Evolutionary conservation across 2,888 invertebrate genomes (phyloP), one percentile per base, ranked within the genome.

Genomic region (Xestia ashworthii): DNA sequence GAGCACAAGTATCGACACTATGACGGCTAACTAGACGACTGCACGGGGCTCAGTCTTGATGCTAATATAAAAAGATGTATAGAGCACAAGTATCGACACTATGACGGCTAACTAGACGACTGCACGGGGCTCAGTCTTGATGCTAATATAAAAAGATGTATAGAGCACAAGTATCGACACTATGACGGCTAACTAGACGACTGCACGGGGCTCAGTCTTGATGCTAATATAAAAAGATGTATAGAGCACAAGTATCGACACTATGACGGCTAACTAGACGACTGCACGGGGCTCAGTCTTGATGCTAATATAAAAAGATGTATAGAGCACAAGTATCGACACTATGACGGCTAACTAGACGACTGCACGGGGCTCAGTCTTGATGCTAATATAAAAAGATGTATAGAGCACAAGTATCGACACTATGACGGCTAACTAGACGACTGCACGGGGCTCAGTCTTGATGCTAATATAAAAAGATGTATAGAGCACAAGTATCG

Each of bases 31-130:
- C 81, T 80, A 76, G 77, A 69, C 68, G 76, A 55, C 48, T 62
- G 58, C 60, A n/a, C 58, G 22, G 60, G 44, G 66, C n/a, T 46
- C 38, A 25, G 71, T 44, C 44, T 22, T 44, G 38, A 79, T 83
- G 25, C 38, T 69, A 41, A 9, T 41, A 32, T 32, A 32, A 93
- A 93, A 94, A 96, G 95, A 95, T 91, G 93, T 94, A 95, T 93
- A 93, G 93, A 90, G 90, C 87, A 86, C 86, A 87, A 82, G 86
- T 89, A 90, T 87, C 88, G 89, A 87, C 87, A 87, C 81, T 78
- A 71, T 64, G 73, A 80, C 76, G 67, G 76, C 67, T 80, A 77
- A 88, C 81, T 80, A 76, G 77, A 69, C 68, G 76, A 55, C 48
- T 62, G 58, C 60, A n/a, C 58, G 22, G 60, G 44, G 66, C n/a